Evolutionary conservation across 2,888 invertebrate genomes (phyloP).

Genomic region (Taphrorychus bicolor): DNA sequence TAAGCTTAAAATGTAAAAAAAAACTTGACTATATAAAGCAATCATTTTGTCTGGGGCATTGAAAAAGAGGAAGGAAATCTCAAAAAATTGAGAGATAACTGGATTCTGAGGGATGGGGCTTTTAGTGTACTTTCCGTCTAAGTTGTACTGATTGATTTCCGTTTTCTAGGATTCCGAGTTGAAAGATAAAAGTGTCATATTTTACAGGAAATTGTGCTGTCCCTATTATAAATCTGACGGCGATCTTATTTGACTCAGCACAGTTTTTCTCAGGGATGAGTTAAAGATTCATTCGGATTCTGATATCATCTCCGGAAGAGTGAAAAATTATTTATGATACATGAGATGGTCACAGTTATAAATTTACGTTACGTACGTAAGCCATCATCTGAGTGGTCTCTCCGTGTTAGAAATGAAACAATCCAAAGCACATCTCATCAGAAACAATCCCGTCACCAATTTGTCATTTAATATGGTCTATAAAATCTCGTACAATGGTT

Average conservation of each 20-base stretch:
- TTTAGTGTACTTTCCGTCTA: conserved; percentile 47
- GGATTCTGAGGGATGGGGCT: conserved; percentile 48
- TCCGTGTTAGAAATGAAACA: too few relatives aligned
- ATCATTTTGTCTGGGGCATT: conserved; percentile 40
- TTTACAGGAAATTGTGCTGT: neutral
- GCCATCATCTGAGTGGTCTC: too few relatives aligned
- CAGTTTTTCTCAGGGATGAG: too few relatives aligned
- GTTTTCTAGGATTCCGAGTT: conserved; percentile 37
- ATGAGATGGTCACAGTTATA: too few relatives aligned
- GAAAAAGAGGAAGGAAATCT: conserved; percentile 51
- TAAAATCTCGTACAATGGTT: too few relatives aligned
- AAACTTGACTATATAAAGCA: conserved; percentile 11
- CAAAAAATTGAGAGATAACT: conserved; percentile 51
- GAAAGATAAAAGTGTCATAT: conserved; percentile 23
- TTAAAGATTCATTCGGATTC: too few relatives aligned
- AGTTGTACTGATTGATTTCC: conserved; percentile 47
- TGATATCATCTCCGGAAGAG: too few relatives aligned
- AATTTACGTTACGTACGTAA: too few relatives aligned
- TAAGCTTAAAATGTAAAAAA: conserved; percentile 1
- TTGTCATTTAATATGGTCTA: too few relatives aligned
- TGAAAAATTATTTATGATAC: too few relatives aligned
- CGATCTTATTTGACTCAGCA: neutral
- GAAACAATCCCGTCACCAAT: too few relatives aligned
- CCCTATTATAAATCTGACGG: neutral
- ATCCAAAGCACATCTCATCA: too few relatives aligned